These are phyloP conservation scores for Palythoa caribaeorum DNA, from an alignment of 92 coral and sea anemone genomes.

Conservation along the genomic window DNA sequence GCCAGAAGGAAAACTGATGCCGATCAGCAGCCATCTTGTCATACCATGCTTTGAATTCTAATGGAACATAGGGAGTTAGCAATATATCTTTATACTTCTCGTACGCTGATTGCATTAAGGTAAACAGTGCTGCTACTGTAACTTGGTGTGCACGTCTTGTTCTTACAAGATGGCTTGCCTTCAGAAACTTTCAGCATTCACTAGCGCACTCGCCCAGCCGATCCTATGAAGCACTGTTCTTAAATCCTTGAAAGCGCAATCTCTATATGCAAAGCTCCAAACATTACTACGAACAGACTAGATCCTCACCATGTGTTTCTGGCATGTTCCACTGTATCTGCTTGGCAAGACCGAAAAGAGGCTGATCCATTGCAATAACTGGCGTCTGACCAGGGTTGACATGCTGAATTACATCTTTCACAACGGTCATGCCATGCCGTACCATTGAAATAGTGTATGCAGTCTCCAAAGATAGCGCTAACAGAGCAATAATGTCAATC, in stretches of 20 bases:
- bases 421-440: conserved; percentile 56
- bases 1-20: conserved; percentile 62
- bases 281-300: conserved; percentile 46
- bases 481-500: conserved; percentile 45
- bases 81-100: conserved; percentile 41
- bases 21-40: conserved; percentile 30
- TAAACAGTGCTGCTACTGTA: conserved; percentile 57
- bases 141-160: conserved; percentile 59
- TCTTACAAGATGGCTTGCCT: conserved; percentile 51
- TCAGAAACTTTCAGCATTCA: conserved; percentile 54
- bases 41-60: conserved; percentile 41
- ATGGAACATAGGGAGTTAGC: conserved; percentile 16
- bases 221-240: conserved; percentile 63
- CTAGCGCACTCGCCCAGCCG: conserved; percentile 63
- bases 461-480: conserved; percentile 44
- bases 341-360: conserved; percentile 50
- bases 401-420: conserved; percentile 51
- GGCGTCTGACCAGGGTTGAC: conserved; percentile 61
- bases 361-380: conserved; percentile 53
- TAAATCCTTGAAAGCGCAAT: conserved; percentile 58
- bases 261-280: conserved; percentile 63
- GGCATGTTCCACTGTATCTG: too few relatives aligned
- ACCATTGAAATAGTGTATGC: conserved; percentile 56
- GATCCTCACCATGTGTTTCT: too few relatives aligned
- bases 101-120: conserved; percentile 49